These are phyloP conservation scores for Xiphias gladius DNA, from an alignment of 2,113 vertebrate species.

Conservation along the genomic window DNA sequence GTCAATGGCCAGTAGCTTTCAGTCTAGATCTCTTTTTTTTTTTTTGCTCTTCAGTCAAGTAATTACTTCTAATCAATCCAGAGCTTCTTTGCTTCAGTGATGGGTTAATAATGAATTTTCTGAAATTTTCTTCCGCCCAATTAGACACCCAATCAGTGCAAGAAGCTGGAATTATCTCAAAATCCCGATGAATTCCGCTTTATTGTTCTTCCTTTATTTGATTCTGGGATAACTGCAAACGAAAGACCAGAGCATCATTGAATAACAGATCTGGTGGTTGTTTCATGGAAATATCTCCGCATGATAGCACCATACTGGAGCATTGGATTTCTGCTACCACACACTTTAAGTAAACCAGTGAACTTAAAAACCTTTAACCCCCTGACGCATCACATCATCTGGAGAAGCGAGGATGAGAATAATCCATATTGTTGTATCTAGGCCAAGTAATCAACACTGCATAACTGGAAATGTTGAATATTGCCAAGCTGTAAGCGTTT, in stretches of 20 bases:
- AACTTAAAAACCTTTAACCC: slow-evolving; percentile 64
- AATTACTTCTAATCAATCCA: slow-evolving; percentile 61
- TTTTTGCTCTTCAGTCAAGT: slow-evolving; percentile 41
- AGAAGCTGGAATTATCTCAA: slow-evolving; percentile 27
- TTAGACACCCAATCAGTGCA: neutral
- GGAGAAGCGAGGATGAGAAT: slow-evolving; percentile 65
- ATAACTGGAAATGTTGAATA: slow-evolving; percentile 56
- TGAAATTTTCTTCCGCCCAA: neutral
- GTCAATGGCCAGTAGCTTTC: slow-evolving; percentile 65
- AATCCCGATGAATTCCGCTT: slow-evolving; percentile 30
- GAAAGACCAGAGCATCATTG: slow-evolving; percentile 33
- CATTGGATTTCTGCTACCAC: slow-evolving; percentile 55
- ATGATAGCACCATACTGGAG: slow-evolving; percentile 5
- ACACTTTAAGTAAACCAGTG: slow-evolving; percentile 54
- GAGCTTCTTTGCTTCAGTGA: slow-evolving; percentile 37
- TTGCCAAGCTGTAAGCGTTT: slow-evolving; percentile 58
- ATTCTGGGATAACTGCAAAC: slow-evolving; percentile 25
- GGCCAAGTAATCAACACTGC: slow-evolving; percentile 77
- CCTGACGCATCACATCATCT: slow-evolving; percentile 55
- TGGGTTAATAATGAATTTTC: slow-evolving; percentile 50
- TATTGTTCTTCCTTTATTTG: slow-evolving; percentile 1
- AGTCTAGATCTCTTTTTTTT: slow-evolving; percentile 42
- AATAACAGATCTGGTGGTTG: slow-evolving; percentile 37
- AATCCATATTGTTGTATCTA: slow-evolving; percentile 80
- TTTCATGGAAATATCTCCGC: slow-evolving; percentile 35